These are phyloP conservation scores for Nannospalax galili DNA, from an alignment of 2,113 vertebrate genomes.

Conservation along the genomic window DNA sequence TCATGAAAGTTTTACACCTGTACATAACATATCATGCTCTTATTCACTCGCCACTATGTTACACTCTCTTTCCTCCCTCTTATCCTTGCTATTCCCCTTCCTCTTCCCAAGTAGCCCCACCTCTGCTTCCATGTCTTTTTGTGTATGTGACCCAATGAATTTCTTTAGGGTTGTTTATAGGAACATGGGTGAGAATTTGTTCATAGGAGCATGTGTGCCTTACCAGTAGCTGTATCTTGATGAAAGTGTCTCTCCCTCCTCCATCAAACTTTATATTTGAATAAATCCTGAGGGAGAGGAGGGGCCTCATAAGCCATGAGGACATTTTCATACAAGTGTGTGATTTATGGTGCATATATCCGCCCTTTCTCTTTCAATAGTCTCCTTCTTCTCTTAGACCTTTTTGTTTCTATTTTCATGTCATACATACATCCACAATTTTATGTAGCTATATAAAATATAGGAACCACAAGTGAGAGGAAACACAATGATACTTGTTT, in stretches of 20 bases:
- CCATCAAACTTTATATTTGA: background rate
- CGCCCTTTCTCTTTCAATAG: too few species aligned
- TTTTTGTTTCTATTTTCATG: background rate
- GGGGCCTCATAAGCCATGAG: background rate
- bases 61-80: too few species aligned
- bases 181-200: background rate
- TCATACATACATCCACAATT: background rate
- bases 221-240: background rate
- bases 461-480: too few species aligned
- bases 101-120: accelerated
- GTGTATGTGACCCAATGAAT: background rate
- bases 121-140: background rate
- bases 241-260: background rate
- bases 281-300: too few species aligned
- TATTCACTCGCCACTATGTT: background rate
- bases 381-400: too few species aligned
- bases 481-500: background rate
- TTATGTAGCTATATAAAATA: background rate
- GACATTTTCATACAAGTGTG: background rate
- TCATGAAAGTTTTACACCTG: too few species aligned
- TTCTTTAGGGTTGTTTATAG: background rate
- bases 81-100: background rate
- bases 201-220: background rate
- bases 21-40: background rate
- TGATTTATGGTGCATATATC: background rate